Percentiles rank a stretch among this genome's conserved stretches.
Evolutionary conservation across 2,888 invertebrate species (phyloP).

Genomic region (Melinaea menophilus): DNA sequence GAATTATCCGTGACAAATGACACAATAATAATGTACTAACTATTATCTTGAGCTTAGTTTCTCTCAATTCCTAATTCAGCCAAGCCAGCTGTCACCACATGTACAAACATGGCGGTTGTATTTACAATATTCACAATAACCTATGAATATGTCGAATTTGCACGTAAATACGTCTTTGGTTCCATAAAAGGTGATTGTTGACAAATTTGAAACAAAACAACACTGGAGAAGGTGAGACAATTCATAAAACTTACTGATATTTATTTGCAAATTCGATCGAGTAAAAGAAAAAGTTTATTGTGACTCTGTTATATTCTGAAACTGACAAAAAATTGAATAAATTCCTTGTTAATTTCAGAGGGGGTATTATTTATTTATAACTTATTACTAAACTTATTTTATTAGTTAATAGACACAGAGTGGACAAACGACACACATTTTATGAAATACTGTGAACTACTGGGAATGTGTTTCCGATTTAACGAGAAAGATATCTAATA

Average conservation of each 20-base stretch:
- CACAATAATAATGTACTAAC: slow-evolving; percentile 61
- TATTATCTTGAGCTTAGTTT: slow-evolving; percentile 37
- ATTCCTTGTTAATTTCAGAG: too few species aligned
- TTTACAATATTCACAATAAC: slow-evolving; percentile 45
- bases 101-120: slow-evolving; percentile 44
- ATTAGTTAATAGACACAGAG: too few species aligned
- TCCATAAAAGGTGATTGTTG: background rate
- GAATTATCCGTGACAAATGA: slow-evolving; percentile 71
- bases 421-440: too few species aligned
- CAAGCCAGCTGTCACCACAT: slow-evolving; percentile 31
- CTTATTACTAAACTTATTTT: too few species aligned
- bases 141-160: background rate
- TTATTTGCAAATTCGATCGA: slow-evolving; percentile 3
- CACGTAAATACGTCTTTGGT: slow-evolving; percentile 1
- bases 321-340: too few species aligned
- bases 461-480: too few species aligned
- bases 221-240: background rate
- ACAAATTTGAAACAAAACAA: background rate
- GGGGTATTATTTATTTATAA: too few species aligned
- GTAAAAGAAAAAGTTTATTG: background rate
- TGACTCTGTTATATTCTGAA: too few species aligned
- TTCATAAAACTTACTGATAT: background rate
- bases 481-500: too few species aligned
- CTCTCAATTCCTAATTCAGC: too few species aligned
- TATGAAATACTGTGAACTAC: too few species aligned